Percentiles rank a stretch among this genome's conserved stretches.
Evolutionary conservation across 2,113 vertebrate species (phyloP).

Genomic region (Felis catus): F.catus_Fca126_mat1.0 CM031416.1:116470001-116470500

Average conservation of each 20-base stretch:
- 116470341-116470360: too few relatives aligned
- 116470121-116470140: constrained; percentile 5
- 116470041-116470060: constrained; percentile 41
- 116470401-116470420: too few relatives aligned
- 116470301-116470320: not conserved
- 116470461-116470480: too few relatives aligned
- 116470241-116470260: not conserved
- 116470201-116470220: not conserved
- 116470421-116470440: too few relatives aligned
- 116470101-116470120: constrained; percentile 47
- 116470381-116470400: too few relatives aligned
- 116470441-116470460: too few relatives aligned
- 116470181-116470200: not conserved
- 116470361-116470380: too few relatives aligned
- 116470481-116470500: too few relatives aligned
- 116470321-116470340: too few relatives aligned
- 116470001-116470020: too few relatives aligned
- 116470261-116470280: not conserved
- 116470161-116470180: constrained; percentile 14
- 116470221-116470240: not conserved
- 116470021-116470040: not conserved
- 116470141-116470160: not conserved
- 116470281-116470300: constrained; percentile 3
- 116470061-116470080: constrained; percentile 54
- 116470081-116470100: constrained; percentile 1